Percentiles rank a stretch among this genome's conserved stretches.
Conservation (phyloP, 2,113 vertebrate species). For the Protobothrops mucrosquamatus region DNA sequence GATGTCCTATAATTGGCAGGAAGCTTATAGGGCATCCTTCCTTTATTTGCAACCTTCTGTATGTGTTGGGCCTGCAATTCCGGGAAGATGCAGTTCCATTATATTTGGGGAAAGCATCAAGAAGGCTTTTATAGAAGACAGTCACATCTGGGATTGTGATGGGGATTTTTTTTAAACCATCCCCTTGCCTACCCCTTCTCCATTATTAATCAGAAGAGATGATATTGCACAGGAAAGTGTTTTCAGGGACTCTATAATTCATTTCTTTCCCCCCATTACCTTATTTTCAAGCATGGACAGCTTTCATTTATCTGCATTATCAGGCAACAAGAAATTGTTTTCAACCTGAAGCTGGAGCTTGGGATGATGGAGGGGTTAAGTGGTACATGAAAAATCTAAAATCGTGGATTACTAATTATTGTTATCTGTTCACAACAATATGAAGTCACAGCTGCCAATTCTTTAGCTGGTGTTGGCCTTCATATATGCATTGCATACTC, state of each 20-base stretch:
- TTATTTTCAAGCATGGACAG: not conserved
- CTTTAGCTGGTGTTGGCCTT: not conserved
- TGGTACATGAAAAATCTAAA: not conserved
- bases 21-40: constrained; percentile 45
- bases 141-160: not conserved
- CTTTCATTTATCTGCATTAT: not conserved
- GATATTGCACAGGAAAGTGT: not conserved
- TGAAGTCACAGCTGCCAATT: not conserved
- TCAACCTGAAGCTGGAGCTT: not conserved
- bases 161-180: constrained; percentile 7
- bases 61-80: not conserved
- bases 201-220: not conserved
- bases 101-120: not conserved
- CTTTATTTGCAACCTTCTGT: not conserved
- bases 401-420: not conserved
- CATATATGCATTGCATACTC: not conserved
- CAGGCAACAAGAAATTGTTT: not conserved
- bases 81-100: not conserved
- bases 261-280: not conserved
- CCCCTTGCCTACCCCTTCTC: not conserved
- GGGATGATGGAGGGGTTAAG: not conserved
- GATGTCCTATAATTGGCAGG: constrained; percentile 62
- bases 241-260: not conserved
- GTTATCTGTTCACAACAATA: not conserved
- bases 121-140: not conserved